These are phyloP conservation scores for Darevskia nairensis DNA, from an alignment of 2,797 vertebrate species.

Conservation along the genomic window DNA sequence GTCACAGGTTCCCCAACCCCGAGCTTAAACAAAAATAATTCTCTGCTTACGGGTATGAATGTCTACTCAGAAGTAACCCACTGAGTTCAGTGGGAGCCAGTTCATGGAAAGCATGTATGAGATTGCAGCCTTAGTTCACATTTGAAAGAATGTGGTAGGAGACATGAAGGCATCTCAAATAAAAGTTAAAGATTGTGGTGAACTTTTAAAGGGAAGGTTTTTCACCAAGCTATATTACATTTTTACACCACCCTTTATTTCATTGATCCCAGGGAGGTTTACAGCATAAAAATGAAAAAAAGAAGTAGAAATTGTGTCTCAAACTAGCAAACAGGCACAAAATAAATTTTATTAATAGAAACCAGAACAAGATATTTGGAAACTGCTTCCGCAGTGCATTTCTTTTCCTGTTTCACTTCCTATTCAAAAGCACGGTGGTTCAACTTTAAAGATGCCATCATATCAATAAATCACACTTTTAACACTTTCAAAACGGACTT, in stretches of 20 bases:
- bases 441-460: neutral
- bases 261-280: no score
- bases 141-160: neutral
- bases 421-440: slow-evolving; percentile 4
- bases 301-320: no score
- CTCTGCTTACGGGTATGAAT: neutral
- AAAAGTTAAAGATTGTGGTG: no score
- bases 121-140: neutral
- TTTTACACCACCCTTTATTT: no score
- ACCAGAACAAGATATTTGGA: neutral
- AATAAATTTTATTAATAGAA: neutral
- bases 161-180: neutral
- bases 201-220: neutral
- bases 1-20: no score
- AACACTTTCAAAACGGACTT: slow-evolving; percentile 11
- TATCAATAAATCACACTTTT: neutral
- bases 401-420: neutral
- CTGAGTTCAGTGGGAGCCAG: neutral
- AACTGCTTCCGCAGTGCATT: neutral
- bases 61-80: neutral
- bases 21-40: neutral
- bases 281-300: no score
- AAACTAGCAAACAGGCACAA: no score
- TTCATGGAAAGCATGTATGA: no score
- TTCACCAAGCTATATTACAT: neutral